Evolutionary conservation across 1,140 invertebrate species (phyloP).

Genomic region (Hylaeus anthracinus): DNA sequence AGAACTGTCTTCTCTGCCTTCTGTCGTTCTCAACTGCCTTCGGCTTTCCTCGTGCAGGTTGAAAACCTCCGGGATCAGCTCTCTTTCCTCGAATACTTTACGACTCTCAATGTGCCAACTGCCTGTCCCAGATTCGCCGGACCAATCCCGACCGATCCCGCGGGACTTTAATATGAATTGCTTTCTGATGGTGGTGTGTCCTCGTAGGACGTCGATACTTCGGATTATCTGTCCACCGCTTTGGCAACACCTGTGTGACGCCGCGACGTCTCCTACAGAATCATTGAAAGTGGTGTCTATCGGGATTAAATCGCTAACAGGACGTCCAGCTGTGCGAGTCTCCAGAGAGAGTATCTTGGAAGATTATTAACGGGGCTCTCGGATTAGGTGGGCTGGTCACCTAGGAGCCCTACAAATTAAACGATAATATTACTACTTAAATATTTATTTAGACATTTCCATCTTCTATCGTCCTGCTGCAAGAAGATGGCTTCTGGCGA

Average conservation of each 20-base stretch:
- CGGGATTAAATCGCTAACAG: conserved; percentile 18
- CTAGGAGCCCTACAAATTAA: too few species aligned
- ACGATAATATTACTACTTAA: too few species aligned
- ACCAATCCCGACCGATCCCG: conserved; percentile 68
- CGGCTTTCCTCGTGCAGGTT: conserved; percentile 51
- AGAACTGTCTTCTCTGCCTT: conserved; percentile 68
- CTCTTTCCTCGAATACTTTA: conserved; percentile 54
- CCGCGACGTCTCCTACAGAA: conserved; percentile 9
- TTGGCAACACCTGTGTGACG: conserved; percentile 45
- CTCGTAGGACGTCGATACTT: conserved; percentile 65
- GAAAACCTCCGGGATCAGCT: conserved; percentile 62
- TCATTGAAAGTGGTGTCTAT: conserved; percentile 43
- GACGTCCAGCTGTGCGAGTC: not conserved
- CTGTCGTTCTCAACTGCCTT: conserved; percentile 64
- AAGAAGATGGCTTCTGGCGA: too few species aligned
- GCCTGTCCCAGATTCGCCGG: conserved; percentile 65
- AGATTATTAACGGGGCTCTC: too few species aligned
- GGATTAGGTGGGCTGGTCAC: too few species aligned
- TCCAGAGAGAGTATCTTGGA: not conserved
- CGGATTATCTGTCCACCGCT: conserved; percentile 63
- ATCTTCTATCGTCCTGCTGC: too few species aligned
- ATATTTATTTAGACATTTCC: too few species aligned
- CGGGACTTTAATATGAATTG: conserved; percentile 73
- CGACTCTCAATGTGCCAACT: conserved; percentile 68
- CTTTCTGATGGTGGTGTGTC: conserved; percentile 62